A percentile compares a stretch with the other conserved stretches of the same genome.
Conservation (phyloP, 2,797 vertebrate species). For the Sebastes aleutianus region DNA sequence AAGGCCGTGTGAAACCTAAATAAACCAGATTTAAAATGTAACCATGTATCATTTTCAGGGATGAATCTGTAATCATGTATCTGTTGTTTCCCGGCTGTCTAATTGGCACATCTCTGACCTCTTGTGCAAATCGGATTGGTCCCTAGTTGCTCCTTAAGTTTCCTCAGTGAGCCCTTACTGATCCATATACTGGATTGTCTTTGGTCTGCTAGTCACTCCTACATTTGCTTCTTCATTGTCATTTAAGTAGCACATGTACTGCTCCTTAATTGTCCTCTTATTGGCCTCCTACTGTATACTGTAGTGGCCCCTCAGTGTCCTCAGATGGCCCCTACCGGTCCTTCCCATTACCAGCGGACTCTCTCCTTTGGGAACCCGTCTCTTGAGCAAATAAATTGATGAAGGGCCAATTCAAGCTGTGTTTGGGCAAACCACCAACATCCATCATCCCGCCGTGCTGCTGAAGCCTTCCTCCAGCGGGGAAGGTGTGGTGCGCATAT, state of each 20-base stretch:
- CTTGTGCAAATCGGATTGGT: background rate
- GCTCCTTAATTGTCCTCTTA: background rate
- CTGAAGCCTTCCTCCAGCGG: slow-evolving; percentile 27
- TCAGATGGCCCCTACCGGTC: background rate
- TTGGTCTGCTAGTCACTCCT: background rate
- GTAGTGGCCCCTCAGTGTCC: background rate
- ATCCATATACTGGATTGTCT: slow-evolving; percentile 12
- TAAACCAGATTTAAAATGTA: background rate
- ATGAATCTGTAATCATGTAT: background rate
- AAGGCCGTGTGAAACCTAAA: background rate
- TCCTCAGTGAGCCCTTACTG: background rate
- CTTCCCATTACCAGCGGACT: background rate
- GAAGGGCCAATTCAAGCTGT: slow-evolving; percentile 56
- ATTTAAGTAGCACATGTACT: background rate
- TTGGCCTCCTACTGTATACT: background rate
- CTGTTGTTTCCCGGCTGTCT: background rate
- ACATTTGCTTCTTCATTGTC: background rate
- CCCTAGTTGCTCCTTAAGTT: background rate
- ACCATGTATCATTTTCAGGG: background rate
- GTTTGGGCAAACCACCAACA: slow-evolving; percentile 21
- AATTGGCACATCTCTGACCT: background rate
- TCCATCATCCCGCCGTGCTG: slow-evolving; percentile 55
- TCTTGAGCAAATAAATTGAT: slow-evolving; percentile 37
- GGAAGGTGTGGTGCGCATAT: slow-evolving; percentile 48
- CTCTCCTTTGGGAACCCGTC: slow-evolving; percentile 15